Evolutionary conservation across 2,797 vertebrate genomes (phyloP), one percentile per base, ranked within the genome.

Genomic region (Crax fasciolata): DNA sequence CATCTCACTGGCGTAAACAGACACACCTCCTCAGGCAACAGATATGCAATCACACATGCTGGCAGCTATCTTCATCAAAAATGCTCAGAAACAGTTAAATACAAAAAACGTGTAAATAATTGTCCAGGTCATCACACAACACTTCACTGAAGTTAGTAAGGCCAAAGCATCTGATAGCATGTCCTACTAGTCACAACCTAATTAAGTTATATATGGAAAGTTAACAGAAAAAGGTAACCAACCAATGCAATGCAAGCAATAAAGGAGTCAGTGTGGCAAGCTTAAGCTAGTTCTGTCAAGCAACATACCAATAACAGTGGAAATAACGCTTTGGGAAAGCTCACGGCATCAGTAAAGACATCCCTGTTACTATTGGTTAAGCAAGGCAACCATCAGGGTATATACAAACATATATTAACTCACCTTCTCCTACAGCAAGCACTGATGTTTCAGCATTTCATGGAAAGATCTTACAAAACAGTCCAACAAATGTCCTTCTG

Each of bases 381-480:
- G 87, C 61, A 72, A 92, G 76, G 84, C 76, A 90, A 77, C 11
- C 10, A 70, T 30, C 66, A 76, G 65, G 41, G 38, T 79, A 79
- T 43, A 59, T 18, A 19, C 62, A 93, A 78, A 55, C 32, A 43
- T 3, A 4, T 54, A 65, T 62, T 78, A 91, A 89, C 87, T 91
- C 74, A 71, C 84, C 94, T 97, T 95, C 97, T 94, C 90, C 94
- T 94, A 93, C 77, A 96, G 96, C 46, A 68, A 94, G 72, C 58
- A 17, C n/a, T 14, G 30, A n/a, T 76, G 68, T 89, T 90, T 41
- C 70, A 89, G 73, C 87, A 59, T 70, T 96, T 92, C 73, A 27
- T 51, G 51, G 92, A 96, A 96, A 94, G 61, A 74, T 74, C n/a
- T 94, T 97, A 89, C 84, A 97, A 96, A 97, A 97, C 3, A 73